A percentile compares a stretch with the other conserved stretches of the same genome.
Conservation (phyloP, 2,797 vertebrate species). For the Rhabdomys pumilio region DNA sequence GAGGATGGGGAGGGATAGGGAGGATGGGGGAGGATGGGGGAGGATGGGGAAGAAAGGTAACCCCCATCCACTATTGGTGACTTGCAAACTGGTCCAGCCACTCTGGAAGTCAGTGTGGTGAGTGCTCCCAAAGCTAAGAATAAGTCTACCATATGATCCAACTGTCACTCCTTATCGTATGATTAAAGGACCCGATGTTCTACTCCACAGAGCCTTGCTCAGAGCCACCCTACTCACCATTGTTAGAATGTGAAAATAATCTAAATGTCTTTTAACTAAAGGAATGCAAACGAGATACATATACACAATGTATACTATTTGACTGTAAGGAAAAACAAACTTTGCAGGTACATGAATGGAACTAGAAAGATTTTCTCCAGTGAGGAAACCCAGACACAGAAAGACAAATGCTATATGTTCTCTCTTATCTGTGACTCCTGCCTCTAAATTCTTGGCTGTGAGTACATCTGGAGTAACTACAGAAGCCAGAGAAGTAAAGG, state of each 20-base stretch:
- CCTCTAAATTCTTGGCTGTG: too few relatives aligned
- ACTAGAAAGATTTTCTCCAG: not conserved
- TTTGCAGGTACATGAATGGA: not conserved
- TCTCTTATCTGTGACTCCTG: not conserved
- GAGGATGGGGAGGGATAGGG: too few relatives aligned
- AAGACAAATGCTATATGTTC: not conserved
- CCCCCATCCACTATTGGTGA: not conserved
- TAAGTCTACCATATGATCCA: not conserved
- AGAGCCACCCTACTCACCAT: not conserved
- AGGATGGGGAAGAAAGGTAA: too few relatives aligned
- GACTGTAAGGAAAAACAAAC: not conserved
- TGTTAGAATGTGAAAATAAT: not conserved
- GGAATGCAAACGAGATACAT: not conserved
- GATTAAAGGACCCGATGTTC: not conserved
- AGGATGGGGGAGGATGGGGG: too few relatives aligned
- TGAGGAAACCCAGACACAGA: not conserved
- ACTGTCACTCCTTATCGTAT: too few relatives aligned
- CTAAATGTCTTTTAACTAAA: not conserved
- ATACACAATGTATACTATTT: too few relatives aligned
- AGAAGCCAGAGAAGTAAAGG: not conserved
- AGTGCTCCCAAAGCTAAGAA: not conserved
- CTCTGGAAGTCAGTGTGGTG: not conserved
- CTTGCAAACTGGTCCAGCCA: too few relatives aligned
- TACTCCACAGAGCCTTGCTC: not conserved
- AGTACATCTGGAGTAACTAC: not conserved